Base-by-base conservation (phyloP, 2,797 vertebrate genomes). In the Darevskia nairensis region DNA sequence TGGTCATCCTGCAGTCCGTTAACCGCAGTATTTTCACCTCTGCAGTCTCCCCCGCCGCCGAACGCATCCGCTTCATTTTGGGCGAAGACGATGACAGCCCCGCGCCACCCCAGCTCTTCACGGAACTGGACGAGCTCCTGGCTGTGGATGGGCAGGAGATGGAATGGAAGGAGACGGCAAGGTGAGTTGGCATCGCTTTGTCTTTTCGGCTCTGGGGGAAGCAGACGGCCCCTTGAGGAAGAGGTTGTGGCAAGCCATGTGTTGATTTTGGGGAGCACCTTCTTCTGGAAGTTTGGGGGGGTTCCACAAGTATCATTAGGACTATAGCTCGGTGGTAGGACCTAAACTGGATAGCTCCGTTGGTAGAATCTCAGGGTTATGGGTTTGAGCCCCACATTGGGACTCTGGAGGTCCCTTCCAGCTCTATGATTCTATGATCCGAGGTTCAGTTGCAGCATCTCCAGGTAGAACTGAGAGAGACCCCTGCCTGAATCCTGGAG, bases 91-190 rank as follows among this genome's bases (percentile, higher is more conserved):
- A 99, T 95, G 99, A 99, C 84, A 98, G 98, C 71, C 98, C 98
- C 0, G 96, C 98, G 0, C 98, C 98, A 3, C 99, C 99, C 0
- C 99, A 99, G 88, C 99, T 99, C 95, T 99, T 99, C 96, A 99
- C 98, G 0, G 99, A 99, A 96, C 94, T 99, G 97, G 99, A 99
- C 23, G 99, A 99, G 86, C 97, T 99, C 17, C 97, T 99, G 96
- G 97, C 98, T 0, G 96, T 98, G 85, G 98, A 99, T 1, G 99
- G 99, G 6, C 98, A 99, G 94, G 98, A 99, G 95, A 98, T 99
- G 99, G 99, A 99, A 88, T 99, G 99, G 99, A 99, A 99, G 94
- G 99, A 99, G 95, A 99, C 98, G 0, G 99, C 99, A 68, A 99
- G 99, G 99, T 99, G 97, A 97, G 66, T 7, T 15, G 32, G 76